Evolutionary conservation across 2,888 invertebrate species (phyloP).

Genomic region (Phaonia tiefii): DNA sequence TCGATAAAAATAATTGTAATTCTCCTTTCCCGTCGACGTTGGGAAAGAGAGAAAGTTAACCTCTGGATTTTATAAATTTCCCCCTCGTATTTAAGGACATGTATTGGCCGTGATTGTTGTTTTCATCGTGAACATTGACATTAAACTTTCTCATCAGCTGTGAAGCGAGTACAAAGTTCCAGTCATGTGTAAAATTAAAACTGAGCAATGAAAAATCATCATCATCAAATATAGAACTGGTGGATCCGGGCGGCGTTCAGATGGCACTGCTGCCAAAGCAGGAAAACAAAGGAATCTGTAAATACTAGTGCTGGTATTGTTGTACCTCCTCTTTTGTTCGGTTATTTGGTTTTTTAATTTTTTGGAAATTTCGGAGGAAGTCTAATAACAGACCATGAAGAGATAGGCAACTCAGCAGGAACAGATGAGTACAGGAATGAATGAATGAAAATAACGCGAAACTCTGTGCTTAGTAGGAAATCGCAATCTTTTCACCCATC

Average conservation of each 20-base stretch:
- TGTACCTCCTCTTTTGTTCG: not conserved
- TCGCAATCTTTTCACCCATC: slow-evolving; percentile 13
- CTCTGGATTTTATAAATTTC: no score
- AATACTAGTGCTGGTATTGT: not conserved
- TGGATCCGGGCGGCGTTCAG: slow-evolving; percentile 54
- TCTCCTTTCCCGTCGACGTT: no score
- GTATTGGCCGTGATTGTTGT: slow-evolving; percentile 22
- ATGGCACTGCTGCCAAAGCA: slow-evolving; percentile 49
- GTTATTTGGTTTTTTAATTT: slow-evolving; percentile 15
- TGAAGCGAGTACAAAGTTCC: slow-evolving; percentile 72
- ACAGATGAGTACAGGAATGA: slow-evolving; percentile 20
- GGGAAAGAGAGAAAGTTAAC: no score
- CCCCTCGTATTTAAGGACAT: no score
- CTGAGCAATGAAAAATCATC: slow-evolving; percentile 79
- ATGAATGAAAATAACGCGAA: slow-evolving; percentile 33
- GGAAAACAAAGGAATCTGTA: slow-evolving; percentile 52
- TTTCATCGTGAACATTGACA: slow-evolving; percentile 62
- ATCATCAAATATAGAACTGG: slow-evolving; percentile 71
- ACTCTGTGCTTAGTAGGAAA: slow-evolving; percentile 11
- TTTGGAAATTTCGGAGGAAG: slow-evolving; percentile 32
- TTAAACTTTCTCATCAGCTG: slow-evolving; percentile 72
- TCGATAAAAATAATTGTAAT: no score
- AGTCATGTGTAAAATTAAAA: slow-evolving; percentile 80
- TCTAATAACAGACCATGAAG: slow-evolving; percentile 29
- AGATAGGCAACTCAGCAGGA: slow-evolving; percentile 38